These are phyloP conservation scores for Ophonus ardosiacus DNA, from an alignment of 2,888 invertebrate species.

Conservation along the genomic window DNA sequence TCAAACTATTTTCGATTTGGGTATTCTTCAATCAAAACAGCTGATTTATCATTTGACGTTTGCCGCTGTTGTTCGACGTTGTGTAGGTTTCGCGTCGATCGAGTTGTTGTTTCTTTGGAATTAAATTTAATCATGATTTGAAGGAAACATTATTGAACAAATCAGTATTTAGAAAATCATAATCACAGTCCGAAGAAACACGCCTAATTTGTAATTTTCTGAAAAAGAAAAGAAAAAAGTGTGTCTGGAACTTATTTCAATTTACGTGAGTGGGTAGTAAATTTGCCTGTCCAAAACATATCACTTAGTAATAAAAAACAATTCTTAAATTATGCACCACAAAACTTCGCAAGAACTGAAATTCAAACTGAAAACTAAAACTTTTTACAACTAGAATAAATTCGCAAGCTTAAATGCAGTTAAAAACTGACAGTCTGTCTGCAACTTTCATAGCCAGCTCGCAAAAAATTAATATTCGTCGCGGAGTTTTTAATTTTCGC, in stretches of 20 bases:
- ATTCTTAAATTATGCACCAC: not conserved
- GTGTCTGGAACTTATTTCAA: not conserved
- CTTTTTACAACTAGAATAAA: constrained; percentile 37
- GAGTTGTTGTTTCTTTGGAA: too few relatives aligned
- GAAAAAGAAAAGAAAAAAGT: not conserved
- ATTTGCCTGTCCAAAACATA: not conserved
- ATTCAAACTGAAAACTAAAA: not conserved
- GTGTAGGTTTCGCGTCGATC: too few relatives aligned
- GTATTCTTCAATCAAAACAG: too few relatives aligned
- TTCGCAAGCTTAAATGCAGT: constrained; percentile 26
- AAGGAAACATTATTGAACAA: too few relatives aligned
- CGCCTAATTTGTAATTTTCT: not conserved
- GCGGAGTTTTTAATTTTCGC: constrained; percentile 55
- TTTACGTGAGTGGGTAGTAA: not conserved
- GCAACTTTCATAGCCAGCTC: constrained; percentile 24
- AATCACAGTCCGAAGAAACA: too few relatives aligned
- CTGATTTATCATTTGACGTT: too few relatives aligned
- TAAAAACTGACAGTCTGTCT: constrained; percentile 50
- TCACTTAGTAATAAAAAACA: not conserved
- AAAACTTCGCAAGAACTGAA: not conserved
- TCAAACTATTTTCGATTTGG: too few relatives aligned
- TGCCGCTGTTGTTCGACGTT: too few relatives aligned
- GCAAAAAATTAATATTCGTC: constrained; percentile 55
- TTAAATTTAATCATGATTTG: too few relatives aligned
- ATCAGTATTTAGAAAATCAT: too few relatives aligned